Percentiles rank a stretch among this genome's conserved stretches.
phyloP scores from a whole-genome alignment of 92 coral and sea anemone species.

The Plumapathes pennacea region DNA sequence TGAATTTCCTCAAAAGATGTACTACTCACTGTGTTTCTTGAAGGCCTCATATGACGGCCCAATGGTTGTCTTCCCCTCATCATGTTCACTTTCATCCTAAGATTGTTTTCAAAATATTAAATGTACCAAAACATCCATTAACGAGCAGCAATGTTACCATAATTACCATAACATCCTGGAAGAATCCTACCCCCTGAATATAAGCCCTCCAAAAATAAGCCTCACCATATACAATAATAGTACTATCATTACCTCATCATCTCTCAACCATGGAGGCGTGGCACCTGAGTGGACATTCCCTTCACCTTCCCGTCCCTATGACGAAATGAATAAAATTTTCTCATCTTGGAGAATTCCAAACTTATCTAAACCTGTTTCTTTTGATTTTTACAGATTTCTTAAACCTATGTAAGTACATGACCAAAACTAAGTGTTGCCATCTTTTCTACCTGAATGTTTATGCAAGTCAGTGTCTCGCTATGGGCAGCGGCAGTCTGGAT shows the following conservation, averaged over 20 bases:
- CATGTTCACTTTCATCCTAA: too few species aligned
- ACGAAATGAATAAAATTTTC: too few species aligned
- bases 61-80: conserved; percentile 38
- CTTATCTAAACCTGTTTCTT: neutral
- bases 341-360: neutral
- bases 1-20: neutral
- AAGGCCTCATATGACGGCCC: conserved; percentile 87
- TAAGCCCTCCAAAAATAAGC: neutral
- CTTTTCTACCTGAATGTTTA: conserved; percentile 57
- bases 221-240: neutral
- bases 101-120: too few species aligned
- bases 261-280: conserved; percentile 96
- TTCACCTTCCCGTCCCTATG: conserved; percentile 54
- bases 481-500: conserved; percentile 67
- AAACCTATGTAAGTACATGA: neutral
- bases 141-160: too few species aligned
- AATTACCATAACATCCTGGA: too few species aligned
- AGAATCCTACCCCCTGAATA: too few species aligned
- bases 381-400: too few species aligned
- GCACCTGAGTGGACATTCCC: conserved; percentile 91
- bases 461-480: conserved; percentile 69
- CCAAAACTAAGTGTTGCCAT: neutral
- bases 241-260: conserved; percentile 53
- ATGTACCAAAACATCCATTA: too few species aligned
- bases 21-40: conserved; percentile 79